Evolutionary conservation across 2,113 vertebrate genomes (phyloP).

Genomic region (Tyto alba): DNA sequence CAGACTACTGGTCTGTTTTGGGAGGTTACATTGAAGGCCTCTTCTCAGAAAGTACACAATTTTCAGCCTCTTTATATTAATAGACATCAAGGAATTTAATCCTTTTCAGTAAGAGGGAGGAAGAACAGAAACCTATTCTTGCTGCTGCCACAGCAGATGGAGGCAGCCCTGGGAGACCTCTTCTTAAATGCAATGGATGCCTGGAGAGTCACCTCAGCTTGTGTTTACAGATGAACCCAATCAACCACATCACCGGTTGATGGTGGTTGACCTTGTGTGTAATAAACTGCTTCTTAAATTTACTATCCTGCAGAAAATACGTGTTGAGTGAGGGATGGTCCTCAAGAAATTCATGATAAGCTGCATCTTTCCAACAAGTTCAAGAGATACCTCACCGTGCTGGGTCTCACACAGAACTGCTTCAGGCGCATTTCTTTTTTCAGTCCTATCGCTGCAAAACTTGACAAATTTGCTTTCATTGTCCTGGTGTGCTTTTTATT

Average conservation of each 20-base stretch:
- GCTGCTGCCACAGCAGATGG: background rate
- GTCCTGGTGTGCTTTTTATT: background rate
- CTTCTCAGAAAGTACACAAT: background rate
- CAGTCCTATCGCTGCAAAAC: background rate
- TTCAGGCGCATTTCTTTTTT: background rate
- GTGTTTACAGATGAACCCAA: background rate
- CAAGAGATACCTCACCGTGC: background rate
- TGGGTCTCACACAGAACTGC: background rate
- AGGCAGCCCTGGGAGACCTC: background rate
- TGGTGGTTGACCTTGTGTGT: background rate
- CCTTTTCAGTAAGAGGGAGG: background rate
- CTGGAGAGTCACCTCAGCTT: background rate
- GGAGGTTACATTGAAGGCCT: background rate
- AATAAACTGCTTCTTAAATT: background rate
- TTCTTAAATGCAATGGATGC: background rate
- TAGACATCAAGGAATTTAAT: background rate
- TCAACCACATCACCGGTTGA: background rate
- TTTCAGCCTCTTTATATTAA: background rate
- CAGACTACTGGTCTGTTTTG: background rate
- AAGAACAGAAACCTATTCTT: background rate
- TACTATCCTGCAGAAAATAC: background rate
- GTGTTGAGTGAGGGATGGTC: background rate
- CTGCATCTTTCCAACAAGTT: background rate
- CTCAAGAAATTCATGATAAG: background rate
- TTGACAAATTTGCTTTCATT: background rate